A percentile compares a stretch with the other conserved stretches of the same genome.
Evolutionary conservation across 2,797 vertebrate genomes (phyloP).

Genomic region (Poeciliopsis gracilis): DNA sequence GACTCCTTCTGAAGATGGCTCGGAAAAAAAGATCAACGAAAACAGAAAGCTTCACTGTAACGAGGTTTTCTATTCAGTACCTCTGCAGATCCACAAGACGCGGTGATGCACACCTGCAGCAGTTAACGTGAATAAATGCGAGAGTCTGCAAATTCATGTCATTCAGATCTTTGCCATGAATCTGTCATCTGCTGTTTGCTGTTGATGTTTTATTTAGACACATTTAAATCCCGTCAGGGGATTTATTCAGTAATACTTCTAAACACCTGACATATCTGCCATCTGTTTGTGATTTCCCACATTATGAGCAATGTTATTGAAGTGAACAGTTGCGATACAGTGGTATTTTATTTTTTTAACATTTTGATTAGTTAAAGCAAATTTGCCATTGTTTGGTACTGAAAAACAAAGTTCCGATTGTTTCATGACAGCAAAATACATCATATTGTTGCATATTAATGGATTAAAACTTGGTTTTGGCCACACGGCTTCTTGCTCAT

Average conservation of each 20-base stretch:
- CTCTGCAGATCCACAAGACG: conserved; percentile 18
- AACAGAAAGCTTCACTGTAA: conserved; percentile 8
- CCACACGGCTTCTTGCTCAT: conserved; percentile 12
- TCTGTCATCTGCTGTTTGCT: conserved; percentile 4
- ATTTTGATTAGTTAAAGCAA: background rate
- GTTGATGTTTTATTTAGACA: background rate
- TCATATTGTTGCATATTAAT: conserved; percentile 21
- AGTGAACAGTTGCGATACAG: background rate
- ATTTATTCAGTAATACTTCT: background rate
- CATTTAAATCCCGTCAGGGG: background rate
- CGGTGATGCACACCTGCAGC: conserved; percentile 1
- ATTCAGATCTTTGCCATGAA: background rate
- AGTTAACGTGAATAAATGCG: background rate
- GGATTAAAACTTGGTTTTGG: conserved; percentile 58
- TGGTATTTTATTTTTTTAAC: background rate
- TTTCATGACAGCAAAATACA: background rate
- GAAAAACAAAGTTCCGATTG: background rate
- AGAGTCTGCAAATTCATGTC: background rate
- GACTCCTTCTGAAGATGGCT: conserved; percentile 62
- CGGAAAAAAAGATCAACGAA: background rate
- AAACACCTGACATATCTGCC: background rate
- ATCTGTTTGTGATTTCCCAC: background rate
- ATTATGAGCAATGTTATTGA: background rate
- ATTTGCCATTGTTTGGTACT: background rate
- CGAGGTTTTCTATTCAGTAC: conserved; percentile 9